A percentile compares a stretch with the other conserved stretches of the same genome.
These are phyloP conservation scores for Pachypanchax playfairii DNA, from an alignment of 2,113 vertebrate genomes.

Conservation along the genomic window DNA sequence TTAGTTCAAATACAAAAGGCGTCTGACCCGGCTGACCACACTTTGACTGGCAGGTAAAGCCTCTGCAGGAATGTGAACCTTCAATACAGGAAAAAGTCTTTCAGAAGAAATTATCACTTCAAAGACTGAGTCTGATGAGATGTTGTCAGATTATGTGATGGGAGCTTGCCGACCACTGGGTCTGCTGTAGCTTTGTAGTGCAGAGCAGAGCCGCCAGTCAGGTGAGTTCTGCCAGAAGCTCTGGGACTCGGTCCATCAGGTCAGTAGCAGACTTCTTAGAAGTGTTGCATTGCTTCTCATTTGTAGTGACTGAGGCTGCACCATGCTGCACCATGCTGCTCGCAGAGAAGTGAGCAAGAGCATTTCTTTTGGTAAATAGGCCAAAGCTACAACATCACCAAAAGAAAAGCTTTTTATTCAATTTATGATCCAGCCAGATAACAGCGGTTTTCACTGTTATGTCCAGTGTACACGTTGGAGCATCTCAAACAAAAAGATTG, in stretches of 20 bases:
- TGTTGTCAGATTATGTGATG: constrained; percentile 43
- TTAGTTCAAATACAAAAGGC: constrained; percentile 2
- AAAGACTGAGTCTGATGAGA: constrained; percentile 32
- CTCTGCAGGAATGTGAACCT: constrained; percentile 12
- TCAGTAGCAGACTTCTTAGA: not conserved
- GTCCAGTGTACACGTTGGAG: too few relatives aligned
- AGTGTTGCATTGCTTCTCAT: not conserved
- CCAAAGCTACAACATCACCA: constrained; percentile 26
- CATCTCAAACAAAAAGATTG: too few relatives aligned
- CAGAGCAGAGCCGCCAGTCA: constrained; percentile 22
- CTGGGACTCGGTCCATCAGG: constrained; percentile 29
- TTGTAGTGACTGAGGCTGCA: too few relatives aligned
- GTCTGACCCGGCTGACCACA: not conserved
- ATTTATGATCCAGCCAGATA: constrained; percentile 45
- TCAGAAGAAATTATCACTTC: constrained; percentile 46
- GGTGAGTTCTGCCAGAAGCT: constrained; percentile 27
- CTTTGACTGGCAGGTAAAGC: constrained; percentile 27
- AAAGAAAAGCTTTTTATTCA: constrained; percentile 11
- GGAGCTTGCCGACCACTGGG: constrained; percentile 30
- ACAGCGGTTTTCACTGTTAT: constrained; percentile 15
- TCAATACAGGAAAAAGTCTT: constrained; percentile 3
- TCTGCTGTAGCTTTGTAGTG: constrained; percentile 14
- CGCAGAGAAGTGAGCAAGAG: not conserved
- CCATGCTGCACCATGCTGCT: too few relatives aligned
- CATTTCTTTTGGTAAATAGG: constrained; percentile 21